Percentiles rank a stretch among this genome's conserved stretches.
Evolutionary conservation across 2,797 vertebrate species (phyloP).

Genomic region (Pseudopleuronectes americanus): DNA sequence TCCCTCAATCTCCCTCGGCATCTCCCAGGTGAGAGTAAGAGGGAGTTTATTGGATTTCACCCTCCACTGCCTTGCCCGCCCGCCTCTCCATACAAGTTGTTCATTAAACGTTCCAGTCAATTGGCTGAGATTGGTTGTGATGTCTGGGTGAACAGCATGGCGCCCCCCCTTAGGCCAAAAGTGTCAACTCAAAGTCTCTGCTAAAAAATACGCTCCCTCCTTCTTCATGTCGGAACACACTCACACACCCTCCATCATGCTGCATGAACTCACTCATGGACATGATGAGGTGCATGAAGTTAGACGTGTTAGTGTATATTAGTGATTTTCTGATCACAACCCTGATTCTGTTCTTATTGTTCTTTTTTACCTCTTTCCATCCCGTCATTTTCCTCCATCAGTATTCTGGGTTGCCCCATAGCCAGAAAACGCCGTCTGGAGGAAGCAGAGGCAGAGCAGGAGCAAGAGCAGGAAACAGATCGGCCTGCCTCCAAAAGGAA

Average conservation of each 20-base stretch:
- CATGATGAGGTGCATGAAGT: constrained; percentile 20
- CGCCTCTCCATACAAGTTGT: constrained; percentile 68
- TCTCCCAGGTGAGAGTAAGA: constrained; percentile 76
- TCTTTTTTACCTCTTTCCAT: not conserved
- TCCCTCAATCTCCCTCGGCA: constrained; percentile 49
- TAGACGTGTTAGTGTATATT: not conserved
- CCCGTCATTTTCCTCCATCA: constrained; percentile 51
- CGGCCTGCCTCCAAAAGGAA: constrained; percentile 90
- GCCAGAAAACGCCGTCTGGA: constrained; percentile 94
- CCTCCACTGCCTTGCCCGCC: constrained; percentile 64
- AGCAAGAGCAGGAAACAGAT: constrained; percentile 75
- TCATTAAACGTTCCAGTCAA: constrained; percentile 84
- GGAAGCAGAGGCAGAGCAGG: constrained; percentile 82
- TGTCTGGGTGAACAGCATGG: constrained; percentile 61
- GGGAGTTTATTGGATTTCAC: constrained; percentile 83
- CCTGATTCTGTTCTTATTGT: not conserved
- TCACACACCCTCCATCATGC: constrained; percentile 11
- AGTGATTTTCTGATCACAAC: constrained; percentile 1
- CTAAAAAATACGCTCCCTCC: constrained; percentile 44
- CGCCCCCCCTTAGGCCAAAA: constrained; percentile 63
- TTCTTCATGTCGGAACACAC: constrained; percentile 35
- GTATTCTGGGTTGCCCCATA: constrained; percentile 93
- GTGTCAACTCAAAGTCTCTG: constrained; percentile 23
- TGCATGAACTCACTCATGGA: constrained; percentile 5
- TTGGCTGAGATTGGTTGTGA: constrained; percentile 75